Base-by-base conservation (phyloP, 35 echinoderm and acorn worm species). In the Diadema setosum region DNA sequence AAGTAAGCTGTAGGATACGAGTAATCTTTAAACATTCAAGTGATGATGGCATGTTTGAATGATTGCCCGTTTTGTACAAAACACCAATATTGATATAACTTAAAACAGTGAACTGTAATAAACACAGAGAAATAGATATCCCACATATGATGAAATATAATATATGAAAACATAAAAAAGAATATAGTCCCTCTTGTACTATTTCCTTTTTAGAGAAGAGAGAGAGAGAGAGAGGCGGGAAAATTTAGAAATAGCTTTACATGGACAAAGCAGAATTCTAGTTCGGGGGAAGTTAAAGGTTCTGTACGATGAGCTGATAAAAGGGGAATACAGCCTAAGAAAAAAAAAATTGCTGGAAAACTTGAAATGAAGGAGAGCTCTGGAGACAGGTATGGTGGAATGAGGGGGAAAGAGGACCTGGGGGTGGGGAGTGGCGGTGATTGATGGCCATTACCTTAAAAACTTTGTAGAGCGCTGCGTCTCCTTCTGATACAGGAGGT, bases 381-480 rank as follows among this genome's bases (percentile, higher is more conserved):
- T n/a, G n/a, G n/a, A 55, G 49, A 55, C 12, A 55, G 49, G 21
- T 55, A 55, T n/a, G 21, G 0, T 55, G 21, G 49, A 55, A 16
- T 16, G 49, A 55, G 2, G 49, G 49, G 49, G 14, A n/a, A n/a
- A 55, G 49, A 55, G 14, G 21, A 55, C 12, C 12, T 16, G 49
- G 21, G 49, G 21, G 0, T 55, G 21, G 49, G n/a, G n/a, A n/a
- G 9, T 11, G n/a, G 48, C 9, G n/a, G 48, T 11, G 48, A 11
- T 52, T n/a, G n/a, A n/a, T n/a, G n/a, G n/a, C n/a, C n/a, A n/a
- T 7, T 76, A 78, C 73, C 73, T 78, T 78, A 24, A 78, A 78
- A 17, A 78, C 6, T 36, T 78, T 78, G 40, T 78, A 25, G 14
- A 41, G 11, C 40, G 73, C 8, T 78, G 33, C 24, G 73, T 78